phyloP scores from a whole-genome alignment of 2,888 invertebrate genomes.

The Clepsis dumicolana region DNA sequence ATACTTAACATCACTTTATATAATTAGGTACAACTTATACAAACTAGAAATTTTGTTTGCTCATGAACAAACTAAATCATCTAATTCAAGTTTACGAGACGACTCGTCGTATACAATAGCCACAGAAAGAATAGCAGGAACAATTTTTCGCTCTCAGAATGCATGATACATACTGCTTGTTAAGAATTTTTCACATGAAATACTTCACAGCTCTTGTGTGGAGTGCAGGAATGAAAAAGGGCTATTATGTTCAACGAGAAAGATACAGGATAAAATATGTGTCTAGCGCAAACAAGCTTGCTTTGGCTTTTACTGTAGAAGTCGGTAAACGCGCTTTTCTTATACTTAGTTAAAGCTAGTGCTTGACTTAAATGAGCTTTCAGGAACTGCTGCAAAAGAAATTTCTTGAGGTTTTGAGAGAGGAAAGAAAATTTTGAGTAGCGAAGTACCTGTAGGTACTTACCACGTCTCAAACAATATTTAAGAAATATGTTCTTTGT shows the following conservation, averaged over 20 bases:
- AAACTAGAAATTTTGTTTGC: too few relatives aligned
- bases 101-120: slow-evolving; percentile 2
- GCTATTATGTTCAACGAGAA: slow-evolving; percentile 16
- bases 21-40: too few relatives aligned
- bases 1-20: too few relatives aligned
- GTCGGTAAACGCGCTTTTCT: neutral
- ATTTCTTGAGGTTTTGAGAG: neutral
- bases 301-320: neutral
- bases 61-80: neutral
- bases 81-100: slow-evolving; percentile 5
- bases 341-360: neutral
- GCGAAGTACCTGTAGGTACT: too few relatives aligned
- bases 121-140: neutral
- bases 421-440: too few relatives aligned
- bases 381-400: neutral
- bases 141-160: slow-evolving; percentile 14
- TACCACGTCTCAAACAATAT: too few relatives aligned
- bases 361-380: neutral
- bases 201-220: slow-evolving; percentile 24
- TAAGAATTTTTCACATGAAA: slow-evolving; percentile 17
- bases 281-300: slow-evolving; percentile 1
- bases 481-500: too few relatives aligned
- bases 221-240: slow-evolving; percentile 5
- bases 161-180: slow-evolving; percentile 11
- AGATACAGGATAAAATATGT: slow-evolving; percentile 13